Evolutionary conservation across 2,113 vertebrate genomes (phyloP), one percentile per base, ranked within the genome.

Genomic region (Orcinus orca): DNA sequence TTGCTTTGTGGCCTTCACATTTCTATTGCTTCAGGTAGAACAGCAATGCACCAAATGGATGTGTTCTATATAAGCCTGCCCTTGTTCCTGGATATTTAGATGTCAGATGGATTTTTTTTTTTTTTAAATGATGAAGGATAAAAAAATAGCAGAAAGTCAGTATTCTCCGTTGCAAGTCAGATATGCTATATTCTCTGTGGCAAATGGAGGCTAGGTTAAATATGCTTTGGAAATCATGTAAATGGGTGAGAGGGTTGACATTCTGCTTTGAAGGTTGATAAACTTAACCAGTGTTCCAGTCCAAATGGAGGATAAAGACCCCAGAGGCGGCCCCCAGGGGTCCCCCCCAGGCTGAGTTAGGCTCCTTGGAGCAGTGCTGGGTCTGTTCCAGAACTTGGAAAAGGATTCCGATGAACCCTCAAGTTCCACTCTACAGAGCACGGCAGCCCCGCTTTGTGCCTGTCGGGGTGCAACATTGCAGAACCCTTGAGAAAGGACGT

Each of bases 401-500:
- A 36, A 85, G 70, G 73, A 53, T 62, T 41, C 50, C 7, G 20
- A 15, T 58, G 71, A 82, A 65, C 73, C 47, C 65, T 87, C 41
- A 23, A 53, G 62, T 92, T 50, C 68, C 18, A 50, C 53, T 76
- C 87, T 71, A 2, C 3, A 31, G 79, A 89, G 29, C 36, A 17
- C 31, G 50, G 73, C 86, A 76, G 33, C 73, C 83, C 92, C n/a
- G 21, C 47, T 92, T 80, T 77, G 18, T 85, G 81, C 60, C 95
- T 70, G 33, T 36, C 83, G 92, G 85, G 95, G 81, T 71, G 44
- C 41, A 36, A 29, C 26, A 10, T 3, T 80, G 88, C 86, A 83
- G 90, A 97, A 70, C 62, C 73, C 93, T 82, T 25, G 74, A 97
- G 97, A 81, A 96, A 95, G 90, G 92, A 88, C 96, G 86, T 74